Base-by-base conservation (phyloP, 2,797 vertebrate species). In the Tenualosa ilisha region DNA sequence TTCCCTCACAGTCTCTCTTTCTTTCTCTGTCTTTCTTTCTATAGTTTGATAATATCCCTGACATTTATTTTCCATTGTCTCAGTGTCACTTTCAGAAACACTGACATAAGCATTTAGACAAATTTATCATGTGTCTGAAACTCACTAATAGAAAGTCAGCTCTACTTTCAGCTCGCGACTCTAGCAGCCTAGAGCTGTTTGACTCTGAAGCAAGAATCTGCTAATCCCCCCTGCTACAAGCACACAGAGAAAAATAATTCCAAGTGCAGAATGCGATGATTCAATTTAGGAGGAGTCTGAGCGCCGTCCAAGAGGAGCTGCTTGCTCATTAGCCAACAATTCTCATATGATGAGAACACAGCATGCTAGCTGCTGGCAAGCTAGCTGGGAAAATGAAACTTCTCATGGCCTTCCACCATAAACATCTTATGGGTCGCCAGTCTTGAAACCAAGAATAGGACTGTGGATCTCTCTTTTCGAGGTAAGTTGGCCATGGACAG, bases 391-490 rank as follows among this genome's bases (percentile, higher is more conserved):
- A 40, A 46, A 46, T 1, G 37, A 46, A 46, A 79, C 72, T 79
- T 79, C 72, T 79, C 72, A 79, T 43, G 72, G 72, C 72, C 68
- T 75, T 75, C 68, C 13, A 75, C 31, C 72, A 79, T 79, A 79
- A 79, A 79, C 72, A 43, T 79, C 72, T 46, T 13, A 79, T 79
- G 72, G 72, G 72, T 79, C 72, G 72, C 40, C 72, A 79, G 72
- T 46, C 40, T 79, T 79, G 72, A 79, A 46, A 79, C 20, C 40
- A 79, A 46, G 72, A 79, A 79, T 79, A 9, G 17, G 40, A 22
- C 40, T 8, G 17, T 79, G 72, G 72, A 79, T 79, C 37, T 79
- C 37, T 79, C 72, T 79, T 79, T 79, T 79, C 72, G 20, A 40
- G 40, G 40, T 79, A 79, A 79, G 72, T 79, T 40, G 40, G 72